Evolutionary conservation across 2,888 invertebrate genomes (phyloP).

Genomic region (Hemithea aestivaria): DNA sequence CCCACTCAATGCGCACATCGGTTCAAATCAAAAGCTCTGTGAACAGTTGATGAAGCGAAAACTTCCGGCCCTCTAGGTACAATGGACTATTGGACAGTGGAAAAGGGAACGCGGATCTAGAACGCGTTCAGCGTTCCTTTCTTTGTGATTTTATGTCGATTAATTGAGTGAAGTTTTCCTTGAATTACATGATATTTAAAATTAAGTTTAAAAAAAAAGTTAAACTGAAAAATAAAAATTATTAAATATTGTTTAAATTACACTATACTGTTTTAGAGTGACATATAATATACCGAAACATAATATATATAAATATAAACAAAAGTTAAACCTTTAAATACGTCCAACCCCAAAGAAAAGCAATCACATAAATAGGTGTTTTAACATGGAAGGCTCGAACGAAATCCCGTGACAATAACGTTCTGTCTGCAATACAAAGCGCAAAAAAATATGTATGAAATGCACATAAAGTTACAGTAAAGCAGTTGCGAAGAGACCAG

Average conservation of each 20-base stretch:
- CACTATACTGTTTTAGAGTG: too few species aligned
- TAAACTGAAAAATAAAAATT: too few species aligned
- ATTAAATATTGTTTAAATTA: too few species aligned
- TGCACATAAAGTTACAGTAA: slow-evolving; percentile 32
- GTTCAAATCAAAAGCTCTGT: slow-evolving; percentile 49
- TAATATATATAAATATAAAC: too few species aligned
- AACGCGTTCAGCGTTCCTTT: slow-evolving; percentile 17
- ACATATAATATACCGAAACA: too few species aligned
- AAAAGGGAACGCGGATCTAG: slow-evolving; percentile 13
- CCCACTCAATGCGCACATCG: slow-evolving; percentile 48
- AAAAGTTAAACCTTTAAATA: too few species aligned
- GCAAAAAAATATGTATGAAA: slow-evolving; percentile 30
- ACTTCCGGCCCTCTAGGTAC: slow-evolving; percentile 39
- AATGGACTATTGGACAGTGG: slow-evolving; percentile 24
- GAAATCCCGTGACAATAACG: slow-evolving; percentile 19
- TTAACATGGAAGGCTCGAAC: slow-evolving; percentile 9
- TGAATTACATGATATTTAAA: too few species aligned
- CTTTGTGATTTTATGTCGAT: slow-evolving; percentile 7
- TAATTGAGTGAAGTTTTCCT: slow-evolving; percentile 1
- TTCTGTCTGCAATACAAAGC: slow-evolving; percentile 24
- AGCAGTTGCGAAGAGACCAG: slow-evolving; percentile 28
- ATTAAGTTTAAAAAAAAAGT: too few species aligned
- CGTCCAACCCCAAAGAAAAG: too few species aligned
- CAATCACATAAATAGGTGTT: slow-evolving; percentile 12
- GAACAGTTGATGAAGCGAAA: slow-evolving; percentile 45